Base-by-base conservation (phyloP, 37 sponge, comb jelly and placozoan species). In the Petrosia ficiformis region DNA sequence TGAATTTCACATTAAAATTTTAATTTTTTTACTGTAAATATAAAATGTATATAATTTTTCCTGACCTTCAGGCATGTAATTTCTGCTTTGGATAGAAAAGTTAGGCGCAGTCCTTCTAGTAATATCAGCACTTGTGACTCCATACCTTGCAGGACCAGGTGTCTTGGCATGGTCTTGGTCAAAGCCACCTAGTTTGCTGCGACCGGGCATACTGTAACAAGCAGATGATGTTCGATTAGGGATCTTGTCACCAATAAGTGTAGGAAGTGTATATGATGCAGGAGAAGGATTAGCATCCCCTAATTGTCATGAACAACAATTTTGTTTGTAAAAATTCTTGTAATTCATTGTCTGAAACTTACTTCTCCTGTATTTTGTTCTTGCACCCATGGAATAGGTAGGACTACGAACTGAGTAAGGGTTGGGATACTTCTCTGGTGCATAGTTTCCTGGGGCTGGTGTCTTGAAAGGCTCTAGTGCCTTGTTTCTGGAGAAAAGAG, bases 231-330 rank as follows among this genome's bases (percentile, higher is more conserved):
- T 28, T 22, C 85, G 78, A 61, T 77, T 68, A 31, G 92, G 89
- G 22, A 97, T 67, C 25, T 75, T 78, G 25, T 72, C 75, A 14
- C 98, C 98, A n/a, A 97, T 68, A 68, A 91, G 67, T 43, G 86
- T 67, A 2, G 98, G 98, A 3, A 97, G 87, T 42, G 94, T 82
- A 82, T 97, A 97, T 31, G 95, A 60, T 70, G 87, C 90, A 32
- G 98, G 92, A 29, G 98, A 91, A 38, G 98, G 98, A 4, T 73
- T 85, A 69, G 86, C 76, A 84, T 97, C 98, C n/a, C 89, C 94
- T 96, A 84, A 10, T 67, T 26, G 32, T 31, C 1, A 38, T 28
- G 32, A 29, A 48, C n/a, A 57, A 70, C 66, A 40, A 33, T 77
- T 6, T 22, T 63, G 33, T n/a, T 22, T 63, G n/a, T 75, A 32